Conservation (phyloP, 2,888 invertebrate species). For the Drosophila limbata region DNA sequence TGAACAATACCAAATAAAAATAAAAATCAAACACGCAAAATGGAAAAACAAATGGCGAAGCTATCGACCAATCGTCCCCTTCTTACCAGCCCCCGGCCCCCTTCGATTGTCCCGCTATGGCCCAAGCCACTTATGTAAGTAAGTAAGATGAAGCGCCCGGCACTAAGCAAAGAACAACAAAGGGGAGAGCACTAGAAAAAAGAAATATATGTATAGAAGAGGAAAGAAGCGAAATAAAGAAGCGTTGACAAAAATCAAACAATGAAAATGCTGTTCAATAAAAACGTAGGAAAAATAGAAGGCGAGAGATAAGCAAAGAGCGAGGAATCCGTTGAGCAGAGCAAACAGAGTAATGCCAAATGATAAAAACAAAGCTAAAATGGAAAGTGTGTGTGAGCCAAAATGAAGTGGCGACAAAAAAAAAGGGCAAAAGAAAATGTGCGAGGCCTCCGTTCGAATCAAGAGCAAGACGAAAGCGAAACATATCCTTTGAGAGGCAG, state of each 20-base stretch:
- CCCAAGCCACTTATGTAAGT: conserved; percentile 71
- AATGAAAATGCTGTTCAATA: conserved; percentile 73
- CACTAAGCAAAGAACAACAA: conserved; percentile 57
- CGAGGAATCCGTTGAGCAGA: conserved; percentile 36
- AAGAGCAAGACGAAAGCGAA: conserved; percentile 38
- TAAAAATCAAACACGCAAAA: conserved; percentile 73
- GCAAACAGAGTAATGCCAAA: conserved; percentile 57
- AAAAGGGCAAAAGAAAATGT: conserved; percentile 46
- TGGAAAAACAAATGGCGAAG: conserved; percentile 60
- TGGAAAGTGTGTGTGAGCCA: conserved; percentile 41
- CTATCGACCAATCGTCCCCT: conserved; percentile 11
- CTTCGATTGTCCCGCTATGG: neutral
- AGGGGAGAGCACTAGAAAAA: conserved; percentile 39
- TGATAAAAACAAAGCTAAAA: conserved; percentile 61
- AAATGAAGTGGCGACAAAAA: conserved; percentile 64
- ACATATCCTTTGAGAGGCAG: conserved; percentile 10
- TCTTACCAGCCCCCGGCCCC: neutral
- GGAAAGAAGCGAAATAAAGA: conserved; percentile 32
- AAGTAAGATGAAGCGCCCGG: conserved; percentile 53
- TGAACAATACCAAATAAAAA: conserved; percentile 75
- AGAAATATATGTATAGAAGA: conserved; percentile 6
- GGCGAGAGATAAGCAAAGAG: conserved; percentile 60
- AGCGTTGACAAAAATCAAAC: conserved; percentile 79
- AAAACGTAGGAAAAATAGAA: conserved; percentile 37
- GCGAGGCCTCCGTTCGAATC: conserved; percentile 41